These are phyloP conservation scores for Abrostola tripartita DNA, from an alignment of 2,888 invertebrate genomes.

Conservation along the genomic window DNA sequence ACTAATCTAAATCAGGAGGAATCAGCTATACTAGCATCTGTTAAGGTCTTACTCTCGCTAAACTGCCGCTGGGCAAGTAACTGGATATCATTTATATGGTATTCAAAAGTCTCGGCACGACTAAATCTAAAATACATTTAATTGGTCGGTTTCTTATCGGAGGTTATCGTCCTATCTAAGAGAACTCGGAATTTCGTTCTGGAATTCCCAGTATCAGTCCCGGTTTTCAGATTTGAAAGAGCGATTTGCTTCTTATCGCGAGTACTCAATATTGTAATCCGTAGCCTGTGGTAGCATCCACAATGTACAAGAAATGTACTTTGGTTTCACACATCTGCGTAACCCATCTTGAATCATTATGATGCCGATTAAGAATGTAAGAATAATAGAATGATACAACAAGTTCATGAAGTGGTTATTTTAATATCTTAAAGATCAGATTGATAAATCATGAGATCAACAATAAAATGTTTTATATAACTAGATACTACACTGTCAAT, in stretches of 20 bases:
- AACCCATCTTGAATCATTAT: too few species aligned
- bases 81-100: too few species aligned
- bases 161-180: not conserved
- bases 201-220: not conserved
- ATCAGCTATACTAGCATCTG: too few species aligned
- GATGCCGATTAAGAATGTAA: too few species aligned
- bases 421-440: not conserved
- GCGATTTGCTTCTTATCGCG: not conserved
- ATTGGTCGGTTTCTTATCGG: not conserved
- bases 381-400: too few species aligned
- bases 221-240: not conserved
- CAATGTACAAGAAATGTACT: not conserved
- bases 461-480: constrained; percentile 4
- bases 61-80: too few species aligned
- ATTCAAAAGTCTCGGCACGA: too few species aligned
- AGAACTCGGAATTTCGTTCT: not conserved
- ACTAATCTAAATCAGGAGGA: too few species aligned
- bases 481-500: constrained; percentile 33
- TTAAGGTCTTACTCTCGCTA: too few species aligned
- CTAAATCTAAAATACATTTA: not conserved
- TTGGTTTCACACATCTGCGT: too few species aligned
- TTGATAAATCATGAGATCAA: not conserved
- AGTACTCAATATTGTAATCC: not conserved
- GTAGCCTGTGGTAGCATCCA: not conserved
- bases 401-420: too few species aligned